Percentiles rank a stretch among this genome's conserved stretches.
phyloP scores from a whole-genome alignment of 2,888 invertebrate genomes.

The Phortica okadai region DNA sequence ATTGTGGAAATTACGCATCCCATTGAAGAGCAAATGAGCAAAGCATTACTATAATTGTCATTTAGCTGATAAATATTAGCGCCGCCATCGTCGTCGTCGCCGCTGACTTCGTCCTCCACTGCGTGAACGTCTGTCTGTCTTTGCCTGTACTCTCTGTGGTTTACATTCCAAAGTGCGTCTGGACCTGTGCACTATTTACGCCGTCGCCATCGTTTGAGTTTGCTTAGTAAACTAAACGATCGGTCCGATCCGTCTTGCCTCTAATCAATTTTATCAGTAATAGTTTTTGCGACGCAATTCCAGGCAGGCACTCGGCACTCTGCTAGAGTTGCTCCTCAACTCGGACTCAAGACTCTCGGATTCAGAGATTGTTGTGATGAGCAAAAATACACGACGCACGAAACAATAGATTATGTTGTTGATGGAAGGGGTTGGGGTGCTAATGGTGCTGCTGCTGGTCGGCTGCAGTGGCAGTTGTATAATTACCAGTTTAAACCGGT shows the following conservation, averaged over 20 bases:
- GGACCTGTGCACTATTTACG: constrained; percentile 31
- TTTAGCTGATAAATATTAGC: constrained; percentile 57
- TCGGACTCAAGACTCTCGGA: too few species aligned
- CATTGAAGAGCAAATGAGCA: constrained; percentile 53
- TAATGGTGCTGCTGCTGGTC: too few species aligned
- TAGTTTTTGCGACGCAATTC: constrained; percentile 62
- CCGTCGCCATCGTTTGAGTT: not conserved
- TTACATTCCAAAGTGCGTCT: constrained; percentile 65
- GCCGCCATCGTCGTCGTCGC: not conserved
- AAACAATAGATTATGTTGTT: too few species aligned
- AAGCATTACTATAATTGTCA: not conserved
- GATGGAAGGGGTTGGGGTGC: too few species aligned
- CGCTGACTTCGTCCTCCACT: not conserved
- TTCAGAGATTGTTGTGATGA: too few species aligned
- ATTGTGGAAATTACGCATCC: constrained; percentile 63
- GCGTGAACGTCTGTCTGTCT: not conserved
- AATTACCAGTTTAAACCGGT: too few species aligned
- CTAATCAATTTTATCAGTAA: constrained; percentile 59
- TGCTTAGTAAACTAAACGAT: constrained; percentile 12
- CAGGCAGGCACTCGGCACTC: not conserved
- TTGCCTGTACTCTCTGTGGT: constrained; percentile 43
- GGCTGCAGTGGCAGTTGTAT: too few species aligned
- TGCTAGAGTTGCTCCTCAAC: not conserved
- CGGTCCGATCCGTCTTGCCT: not conserved
- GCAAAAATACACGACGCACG: too few species aligned